Evolutionary conservation across 1,140 invertebrate genomes (phyloP), one percentile per base, ranked within the genome.

Genomic region (Heliconius hewitsoni): DNA sequence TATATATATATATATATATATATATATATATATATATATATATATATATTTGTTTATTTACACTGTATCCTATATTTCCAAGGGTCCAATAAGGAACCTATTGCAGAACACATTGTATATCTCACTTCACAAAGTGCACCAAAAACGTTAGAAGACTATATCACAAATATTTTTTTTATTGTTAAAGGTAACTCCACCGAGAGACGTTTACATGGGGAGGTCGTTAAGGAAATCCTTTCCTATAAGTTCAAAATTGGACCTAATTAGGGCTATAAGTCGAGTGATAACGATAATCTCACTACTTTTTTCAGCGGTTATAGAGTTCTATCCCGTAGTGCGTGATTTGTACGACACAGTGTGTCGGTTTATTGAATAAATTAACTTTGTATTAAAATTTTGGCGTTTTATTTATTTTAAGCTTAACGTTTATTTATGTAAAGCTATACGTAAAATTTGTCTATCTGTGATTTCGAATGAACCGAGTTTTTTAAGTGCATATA

Each of bases 171-270:
- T 18, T 37, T 39, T 19, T 34, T 11, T 71, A 80, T 73, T 84
- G 13, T 87, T 89, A 0, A 85, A 92, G 91, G 91, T 93, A 16
- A 84, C 83, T 1, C 82, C 91, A 8, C 90, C 89, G 70, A 86
- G 81, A 50, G 83, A 86, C 39, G 8, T 83, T 9, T 86, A 85
- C 73, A 77, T 83, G 73, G 9, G 71, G 3, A 88, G 85, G 46
- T 91, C 92, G 0, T 57, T 90, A 8, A 83, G 90, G 18, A 92
- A 90, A 71, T 91, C 87, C 0, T 83, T 83, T 2, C 87, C 87
- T 2, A 11, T 85, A 9, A 83, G 79, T 16, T 82, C 81, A 19
- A 85, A 82, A 34, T 37, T 91, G 50, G 90, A 92, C n/a, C 19
- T 92, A 11, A 71, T 91, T 3, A 77, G 90, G 6, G 89, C 85